These are phyloP conservation scores for Drosophila santomea DNA, from an alignment of 1,140 invertebrate species.

Conservation along the genomic window DNA sequence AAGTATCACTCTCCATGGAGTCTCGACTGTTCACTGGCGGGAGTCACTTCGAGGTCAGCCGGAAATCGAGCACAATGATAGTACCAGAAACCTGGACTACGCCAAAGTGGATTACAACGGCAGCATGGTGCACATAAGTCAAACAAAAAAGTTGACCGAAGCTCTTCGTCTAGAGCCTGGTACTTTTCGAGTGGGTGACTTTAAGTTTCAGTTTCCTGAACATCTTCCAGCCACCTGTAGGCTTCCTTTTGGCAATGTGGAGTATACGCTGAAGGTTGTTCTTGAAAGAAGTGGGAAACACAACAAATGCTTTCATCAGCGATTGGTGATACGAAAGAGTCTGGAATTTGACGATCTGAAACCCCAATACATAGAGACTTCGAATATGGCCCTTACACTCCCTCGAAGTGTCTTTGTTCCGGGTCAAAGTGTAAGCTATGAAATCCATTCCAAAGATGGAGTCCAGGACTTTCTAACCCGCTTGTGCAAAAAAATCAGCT, in stretches of 20 bases:
- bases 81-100: slow-evolving; percentile 19
- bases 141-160: slow-evolving; percentile 29
- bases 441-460: slow-evolving; percentile 11
- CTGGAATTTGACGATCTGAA: slow-evolving; percentile 40
- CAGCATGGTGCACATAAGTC: slow-evolving; percentile 25
- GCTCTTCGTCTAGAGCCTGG: slow-evolving; percentile 21
- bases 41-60: slow-evolving; percentile 17
- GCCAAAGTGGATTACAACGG: slow-evolving; percentile 24
- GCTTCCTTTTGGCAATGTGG: slow-evolving; percentile 40
- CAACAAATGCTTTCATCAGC: slow-evolving; percentile 55
- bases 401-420: slow-evolving; percentile 65
- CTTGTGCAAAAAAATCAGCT: slow-evolving; percentile 47
- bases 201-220: slow-evolving; percentile 44
- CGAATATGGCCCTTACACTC: slow-evolving; percentile 21
- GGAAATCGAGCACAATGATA: slow-evolving; percentile 63
- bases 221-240: slow-evolving; percentile 59
- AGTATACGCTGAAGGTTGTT: slow-evolving; percentile 37
- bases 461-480: slow-evolving; percentile 6
- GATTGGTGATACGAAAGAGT: slow-evolving; percentile 45
- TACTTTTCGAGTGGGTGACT: slow-evolving; percentile 19
- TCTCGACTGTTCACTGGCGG: slow-evolving; percentile 41
- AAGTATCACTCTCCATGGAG: slow-evolving; percentile 44
- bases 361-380: slow-evolving; percentile 13
- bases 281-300: slow-evolving; percentile 51
- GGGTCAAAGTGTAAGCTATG: slow-evolving; percentile 53